phyloP scores from a whole-genome alignment of 1,140 invertebrate species.

The Papilio polyxenes region DNA sequence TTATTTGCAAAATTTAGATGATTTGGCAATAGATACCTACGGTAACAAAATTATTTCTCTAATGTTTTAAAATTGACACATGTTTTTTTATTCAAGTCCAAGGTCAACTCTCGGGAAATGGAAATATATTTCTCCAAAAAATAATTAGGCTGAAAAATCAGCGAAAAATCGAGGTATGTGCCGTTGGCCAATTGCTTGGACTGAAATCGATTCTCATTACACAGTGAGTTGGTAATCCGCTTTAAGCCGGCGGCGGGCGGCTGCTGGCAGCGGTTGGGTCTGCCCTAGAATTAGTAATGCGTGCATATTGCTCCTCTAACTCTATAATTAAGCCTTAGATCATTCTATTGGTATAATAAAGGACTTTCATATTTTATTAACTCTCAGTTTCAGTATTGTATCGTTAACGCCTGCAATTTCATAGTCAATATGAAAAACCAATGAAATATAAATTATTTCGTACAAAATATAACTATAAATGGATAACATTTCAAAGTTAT shows the following conservation, averaged over 20 bases:
- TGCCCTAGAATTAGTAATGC: constrained; percentile 19
- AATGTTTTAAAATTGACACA: not conserved
- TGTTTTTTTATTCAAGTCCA: not conserved
- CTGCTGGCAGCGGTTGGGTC: not conserved
- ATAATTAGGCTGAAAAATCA: too few species aligned
- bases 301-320: not conserved
- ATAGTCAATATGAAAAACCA: too few species aligned
- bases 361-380: too few species aligned
- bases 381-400: too few species aligned
- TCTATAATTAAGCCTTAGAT: not conserved
- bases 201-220: constrained; percentile 32
- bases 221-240: constrained; percentile 21
- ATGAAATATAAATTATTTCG: not conserved
- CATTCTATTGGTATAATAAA: too few species aligned
- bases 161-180: not conserved
- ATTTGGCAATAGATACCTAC: too few species aligned
- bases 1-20: too few species aligned
- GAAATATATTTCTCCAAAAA: too few species aligned
- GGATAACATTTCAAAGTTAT: not conserved
- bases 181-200: not conserved
- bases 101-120: too few species aligned
- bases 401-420: too few species aligned
- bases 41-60: too few species aligned
- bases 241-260: constrained; percentile 5
- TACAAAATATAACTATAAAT: not conserved